Evolutionary conservation across 2,113 vertebrate genomes (phyloP), one percentile per base, ranked within the genome.

Genomic region (Indri indri): DNA sequence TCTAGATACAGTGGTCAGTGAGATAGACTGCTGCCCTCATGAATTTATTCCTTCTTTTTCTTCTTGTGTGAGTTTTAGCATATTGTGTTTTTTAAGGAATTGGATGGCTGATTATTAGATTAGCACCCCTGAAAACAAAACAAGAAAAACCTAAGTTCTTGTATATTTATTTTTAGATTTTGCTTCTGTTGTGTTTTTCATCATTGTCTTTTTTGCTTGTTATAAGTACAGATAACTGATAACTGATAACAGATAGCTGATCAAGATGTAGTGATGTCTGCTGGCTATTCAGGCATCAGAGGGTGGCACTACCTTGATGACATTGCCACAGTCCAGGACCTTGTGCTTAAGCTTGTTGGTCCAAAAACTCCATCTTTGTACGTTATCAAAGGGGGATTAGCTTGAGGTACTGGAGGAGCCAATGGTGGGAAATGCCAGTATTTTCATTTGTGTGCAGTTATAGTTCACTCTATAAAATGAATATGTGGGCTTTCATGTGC

Each of bases 91-190:
- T 54, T 54, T 54, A 54, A 54, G 52, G 52, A 54, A 54, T 54
- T 54, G 17, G 57, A 17, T 84, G 42, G 16, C 68, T 82, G 47
- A 71, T 90, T 42, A 18, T 81, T 76, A 82, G 42, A 32, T 57
- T 57, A 8, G 52, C 68, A n/a, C 7, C 11, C 11, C n/a, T 79
- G 82, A 96, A 95, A 93, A 82, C 18, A 92, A 94, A 96, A 79
- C 34, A 91, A 65, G 25, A 88, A 30, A 88, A 77, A 66, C 12
- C 10, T 40, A 74, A 94, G 85, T 93, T 81, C 8, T 54, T 61
- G 0, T 86, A 25, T 89, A n/a, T 91, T 94, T 37, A 70, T 80
- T 91, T 96, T 85, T 77, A 42, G 54, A 90, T 94, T 96, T 94
- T 50, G 79, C 66, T 83, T 93, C 50, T 22, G 40, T 63, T 86